Base-by-base conservation (phyloP, 2,888 invertebrate genomes). In the Coecobrya sp. region DNA sequence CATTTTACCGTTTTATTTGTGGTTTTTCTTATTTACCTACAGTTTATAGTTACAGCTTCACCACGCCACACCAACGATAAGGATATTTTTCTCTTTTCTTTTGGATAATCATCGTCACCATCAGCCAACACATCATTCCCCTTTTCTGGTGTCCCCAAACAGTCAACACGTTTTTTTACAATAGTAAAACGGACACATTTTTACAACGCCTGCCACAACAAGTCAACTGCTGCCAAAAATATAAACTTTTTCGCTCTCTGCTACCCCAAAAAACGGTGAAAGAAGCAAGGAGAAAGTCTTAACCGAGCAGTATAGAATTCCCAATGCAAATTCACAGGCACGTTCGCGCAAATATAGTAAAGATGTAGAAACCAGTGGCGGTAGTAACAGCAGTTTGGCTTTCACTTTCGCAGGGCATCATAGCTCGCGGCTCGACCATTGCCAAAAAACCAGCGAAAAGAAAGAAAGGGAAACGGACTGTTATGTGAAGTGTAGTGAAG, bases 261-360 rank as follows among this genome's bases (percentile, higher is more conserved):
- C 5, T 59, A 22, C 59, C 27, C 7, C 36, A 36, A 3, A 70
- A 70, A 70, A 36, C n/a, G 11, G 19, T n/a, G 10, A 70, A 30
- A 70, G 27, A 70, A 36, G 7, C 36, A 36, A 36, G 73, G 13
- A 36, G 65, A 11, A n/a, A 59, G 19, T 7, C 19, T 59, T 27
- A 68, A 68, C 42, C 45, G 73, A 86, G 49, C 49, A 27, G 30
- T 45, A 62, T 22, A 45, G 70, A 89, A 89, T 70, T 89, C 82
- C 82, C 89, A 65, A 52, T 89, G 81, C 70, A 89, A 89, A 89
- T 89, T 89, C 55, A 8, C 19, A 30, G 68, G 36, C 89, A 82
- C 81, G 82, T 82, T 30, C 68, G 16, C 65, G 8, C 49, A 62
- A 68, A 68, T 62, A 30, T 10, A 13, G 27, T 25, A 68, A 27